Conservation (phyloP, 1,140 invertebrate genomes). For the Pissodes strobi region DNA sequence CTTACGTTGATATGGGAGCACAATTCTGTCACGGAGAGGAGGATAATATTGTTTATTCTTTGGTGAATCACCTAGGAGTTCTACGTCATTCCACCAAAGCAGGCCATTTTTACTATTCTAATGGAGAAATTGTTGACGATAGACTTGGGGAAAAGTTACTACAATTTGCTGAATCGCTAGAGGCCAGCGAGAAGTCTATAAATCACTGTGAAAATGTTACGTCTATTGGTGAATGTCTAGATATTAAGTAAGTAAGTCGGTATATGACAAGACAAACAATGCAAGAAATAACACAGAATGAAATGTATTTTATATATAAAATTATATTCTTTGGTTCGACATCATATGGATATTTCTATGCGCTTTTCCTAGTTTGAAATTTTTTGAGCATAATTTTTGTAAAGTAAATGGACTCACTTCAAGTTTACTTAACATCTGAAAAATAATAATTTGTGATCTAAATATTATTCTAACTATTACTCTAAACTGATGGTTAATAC, state of each 20-base stretch:
- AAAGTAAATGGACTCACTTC: too few species aligned
- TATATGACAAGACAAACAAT: background rate
- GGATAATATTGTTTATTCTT: conserved; percentile 69
- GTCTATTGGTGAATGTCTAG: conserved; percentile 30
- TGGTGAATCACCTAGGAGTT: conserved; percentile 63
- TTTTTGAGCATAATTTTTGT: too few species aligned
- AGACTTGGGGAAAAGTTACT: conserved; percentile 8
- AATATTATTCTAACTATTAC: too few species aligned
- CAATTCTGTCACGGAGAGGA: conserved; percentile 79
- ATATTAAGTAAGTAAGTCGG: conserved; percentile 25
- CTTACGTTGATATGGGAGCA: conserved; percentile 76
- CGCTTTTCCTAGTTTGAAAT: too few species aligned
- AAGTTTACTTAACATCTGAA: too few species aligned
- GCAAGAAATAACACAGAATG: too few species aligned
- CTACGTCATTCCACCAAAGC: conserved; percentile 50
- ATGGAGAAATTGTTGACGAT: conserved; percentile 23
- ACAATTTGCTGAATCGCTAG: conserved; percentile 13
- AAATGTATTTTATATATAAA: too few species aligned
- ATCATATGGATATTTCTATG: too few species aligned
- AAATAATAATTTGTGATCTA: too few species aligned
- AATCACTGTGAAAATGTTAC: conserved; percentile 16
- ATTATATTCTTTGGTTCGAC: too few species aligned
- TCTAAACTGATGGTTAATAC: too few species aligned
- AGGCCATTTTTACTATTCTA: conserved; percentile 23
- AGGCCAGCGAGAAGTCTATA: background rate